A percentile compares a stretch with the other conserved stretches of the same genome.
phyloP scores from a whole-genome alignment of 30 jellyfish, hydroid and myxozoan genomes.

The Chironex yamaguchii region DNA sequence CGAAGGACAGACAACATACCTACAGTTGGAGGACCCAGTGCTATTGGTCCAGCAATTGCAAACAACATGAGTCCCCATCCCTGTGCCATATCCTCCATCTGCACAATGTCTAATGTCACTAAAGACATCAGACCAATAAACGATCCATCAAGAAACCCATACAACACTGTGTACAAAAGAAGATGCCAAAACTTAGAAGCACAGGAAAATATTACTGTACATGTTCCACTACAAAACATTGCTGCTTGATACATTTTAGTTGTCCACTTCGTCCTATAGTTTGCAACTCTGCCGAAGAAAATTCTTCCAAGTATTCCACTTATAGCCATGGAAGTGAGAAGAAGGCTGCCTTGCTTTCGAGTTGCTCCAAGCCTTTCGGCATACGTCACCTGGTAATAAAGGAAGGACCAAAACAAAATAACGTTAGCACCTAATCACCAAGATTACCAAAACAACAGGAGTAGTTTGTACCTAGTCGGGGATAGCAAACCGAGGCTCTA shows the following conservation, averaged over 20 bases:
- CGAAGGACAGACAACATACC: too few relatives aligned
- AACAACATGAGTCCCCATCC: constrained; percentile 91
- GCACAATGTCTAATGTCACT: constrained; percentile 88
- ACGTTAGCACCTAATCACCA: too few relatives aligned
- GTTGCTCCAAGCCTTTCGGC: constrained; percentile 81
- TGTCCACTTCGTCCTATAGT: constrained; percentile 48
- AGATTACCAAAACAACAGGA: too few relatives aligned
- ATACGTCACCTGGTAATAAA: constrained; percentile 68
- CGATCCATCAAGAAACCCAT: constrained; percentile 96
- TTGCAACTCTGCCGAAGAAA: constrained; percentile 77
- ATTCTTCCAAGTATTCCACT: constrained; percentile 85
- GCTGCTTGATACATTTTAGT: constrained; percentile 74
- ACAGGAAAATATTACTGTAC: constrained; percentile 66
- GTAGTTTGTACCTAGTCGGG: too few relatives aligned
- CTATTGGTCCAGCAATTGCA: constrained; percentile 85
- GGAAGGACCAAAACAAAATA: background rate
- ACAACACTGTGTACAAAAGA: constrained; percentile 69
- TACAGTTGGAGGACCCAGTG: constrained; percentile 92
- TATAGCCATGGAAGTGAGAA: constrained; percentile 73
- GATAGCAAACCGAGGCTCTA: too few relatives aligned
- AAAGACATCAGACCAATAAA: constrained; percentile 88
- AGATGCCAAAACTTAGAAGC: constrained; percentile 78
- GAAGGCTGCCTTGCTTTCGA: constrained; percentile 66
- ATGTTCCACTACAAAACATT: constrained; percentile 82
- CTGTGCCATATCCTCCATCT: constrained; percentile 78